Conservation (phyloP, 2,797 vertebrate species). For the Carcharodon carcharias region DNA sequence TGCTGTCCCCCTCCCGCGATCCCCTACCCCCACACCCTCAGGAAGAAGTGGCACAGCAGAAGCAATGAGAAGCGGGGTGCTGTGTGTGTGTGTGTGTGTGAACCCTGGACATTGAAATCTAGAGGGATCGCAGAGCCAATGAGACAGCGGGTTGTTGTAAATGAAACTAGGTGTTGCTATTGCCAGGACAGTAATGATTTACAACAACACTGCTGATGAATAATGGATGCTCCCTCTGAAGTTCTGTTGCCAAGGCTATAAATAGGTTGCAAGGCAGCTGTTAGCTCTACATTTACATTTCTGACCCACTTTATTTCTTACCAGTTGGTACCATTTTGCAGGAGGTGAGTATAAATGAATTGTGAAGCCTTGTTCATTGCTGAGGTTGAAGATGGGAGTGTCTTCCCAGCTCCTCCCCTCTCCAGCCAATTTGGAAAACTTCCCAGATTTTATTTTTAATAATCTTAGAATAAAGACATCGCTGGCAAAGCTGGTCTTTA, state of each 20-base stretch:
- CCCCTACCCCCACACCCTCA: not conserved
- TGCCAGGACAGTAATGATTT: not conserved
- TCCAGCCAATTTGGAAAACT: not conserved
- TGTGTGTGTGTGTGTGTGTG: not conserved
- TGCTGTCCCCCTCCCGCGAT: not conserved
- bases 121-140: not conserved
- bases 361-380: not conserved
- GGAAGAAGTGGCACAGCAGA: not conserved
- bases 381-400: too few species aligned
- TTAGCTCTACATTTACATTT: conserved; percentile 24
- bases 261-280: not conserved
- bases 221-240: conserved; percentile 22
- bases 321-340: not conserved
- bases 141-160: not conserved
- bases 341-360: not conserved
- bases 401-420: not conserved
- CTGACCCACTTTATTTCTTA: not conserved
- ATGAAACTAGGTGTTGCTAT: not conserved
- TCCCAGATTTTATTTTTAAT: not conserved
- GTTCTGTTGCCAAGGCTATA: not conserved
- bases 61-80: not conserved
- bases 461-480: not conserved
- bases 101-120: not conserved
- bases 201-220: not conserved
- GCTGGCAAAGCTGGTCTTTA: not conserved